phyloP scores from a whole-genome alignment of 2,888 invertebrate genomes.

The Pandemis cinnamomeana region DNA sequence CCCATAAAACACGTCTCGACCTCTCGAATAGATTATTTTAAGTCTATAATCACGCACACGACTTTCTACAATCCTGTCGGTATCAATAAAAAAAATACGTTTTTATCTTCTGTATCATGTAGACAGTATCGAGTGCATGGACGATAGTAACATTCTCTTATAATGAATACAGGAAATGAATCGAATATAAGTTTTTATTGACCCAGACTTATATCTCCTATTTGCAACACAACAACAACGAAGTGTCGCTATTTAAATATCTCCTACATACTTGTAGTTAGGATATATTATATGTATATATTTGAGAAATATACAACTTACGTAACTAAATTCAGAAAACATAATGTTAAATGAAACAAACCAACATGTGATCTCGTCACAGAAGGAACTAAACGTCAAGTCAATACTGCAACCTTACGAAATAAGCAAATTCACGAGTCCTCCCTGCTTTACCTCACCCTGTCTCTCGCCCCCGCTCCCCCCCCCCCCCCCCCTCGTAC shows the following conservation, averaged over 20 bases:
- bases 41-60: conserved; percentile 4
- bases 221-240: conserved; percentile 25
- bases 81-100: not conserved
- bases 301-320: conserved; percentile 56
- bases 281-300: conserved; percentile 40
- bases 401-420: conserved; percentile 71
- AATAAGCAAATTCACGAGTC: conserved; percentile 54
- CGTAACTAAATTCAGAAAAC: conserved; percentile 47
- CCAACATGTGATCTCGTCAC: conserved; percentile 39
- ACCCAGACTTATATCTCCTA: conserved; percentile 26
- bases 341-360: conserved; percentile 40
- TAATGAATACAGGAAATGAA: not conserved
- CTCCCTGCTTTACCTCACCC: conserved; percentile 46
- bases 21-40: conserved; percentile 21
- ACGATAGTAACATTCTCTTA: not conserved
- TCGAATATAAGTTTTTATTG: not conserved
- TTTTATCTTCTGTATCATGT: not conserved
- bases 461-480: conserved; percentile 46
- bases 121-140: not conserved
- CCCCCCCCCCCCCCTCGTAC: conserved; percentile 34
- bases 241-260: conserved; percentile 32
- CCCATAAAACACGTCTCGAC: conserved; percentile 24
- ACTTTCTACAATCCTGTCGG: conserved; percentile 6
- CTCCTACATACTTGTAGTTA: conserved; percentile 40
- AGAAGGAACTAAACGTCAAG: conserved; percentile 68